A percentile compares a stretch with the other conserved stretches of the same genome.
These are phyloP conservation scores for Erebia palarica DNA, from an alignment of 2,888 invertebrate genomes.

Conservation along the genomic window DNA sequence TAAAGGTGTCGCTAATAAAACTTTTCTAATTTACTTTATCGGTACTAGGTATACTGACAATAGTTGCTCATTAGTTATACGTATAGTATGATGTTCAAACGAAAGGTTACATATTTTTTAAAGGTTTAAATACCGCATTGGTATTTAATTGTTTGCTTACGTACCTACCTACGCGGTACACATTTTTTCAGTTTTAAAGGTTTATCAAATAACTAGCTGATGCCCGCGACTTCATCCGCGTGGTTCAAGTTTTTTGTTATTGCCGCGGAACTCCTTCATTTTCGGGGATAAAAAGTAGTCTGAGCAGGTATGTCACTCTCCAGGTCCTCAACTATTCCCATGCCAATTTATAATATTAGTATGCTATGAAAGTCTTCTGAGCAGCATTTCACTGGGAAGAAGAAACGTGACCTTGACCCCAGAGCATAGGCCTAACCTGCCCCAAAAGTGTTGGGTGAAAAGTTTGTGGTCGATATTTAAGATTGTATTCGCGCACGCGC, in stretches of 20 bases:
- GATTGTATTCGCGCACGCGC: constrained; percentile 74
- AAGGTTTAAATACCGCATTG: too few relatives aligned
- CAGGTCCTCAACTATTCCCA: too few relatives aligned
- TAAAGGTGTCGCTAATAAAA: neutral
- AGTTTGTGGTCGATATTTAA: constrained; percentile 75
- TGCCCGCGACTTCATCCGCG: too few relatives aligned
- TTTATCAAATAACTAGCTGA: neutral
- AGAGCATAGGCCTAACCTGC: constrained; percentile 82
- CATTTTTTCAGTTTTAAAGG: neutral
- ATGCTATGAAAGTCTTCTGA: constrained; percentile 22
- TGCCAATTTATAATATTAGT: too few relatives aligned
- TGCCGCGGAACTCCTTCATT: too few relatives aligned
- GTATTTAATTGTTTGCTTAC: too few relatives aligned
- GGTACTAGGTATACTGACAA: neutral
- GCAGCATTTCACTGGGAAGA: constrained; percentile 59
- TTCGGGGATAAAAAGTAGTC: too few relatives aligned
- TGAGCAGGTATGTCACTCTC: too few relatives aligned
- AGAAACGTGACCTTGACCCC: constrained; percentile 78
- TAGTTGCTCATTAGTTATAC: neutral
- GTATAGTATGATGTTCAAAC: neutral
- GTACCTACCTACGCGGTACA: too few relatives aligned
- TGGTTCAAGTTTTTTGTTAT: too few relatives aligned
- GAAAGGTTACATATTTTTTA: neutral
- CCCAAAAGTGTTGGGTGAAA: constrained; percentile 77
- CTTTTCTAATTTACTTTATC: neutral